Percentiles rank a stretch among this genome's conserved stretches.
Conservation (phyloP, 2,888 invertebrate genomes). For the Brachyptera putata region DNA sequence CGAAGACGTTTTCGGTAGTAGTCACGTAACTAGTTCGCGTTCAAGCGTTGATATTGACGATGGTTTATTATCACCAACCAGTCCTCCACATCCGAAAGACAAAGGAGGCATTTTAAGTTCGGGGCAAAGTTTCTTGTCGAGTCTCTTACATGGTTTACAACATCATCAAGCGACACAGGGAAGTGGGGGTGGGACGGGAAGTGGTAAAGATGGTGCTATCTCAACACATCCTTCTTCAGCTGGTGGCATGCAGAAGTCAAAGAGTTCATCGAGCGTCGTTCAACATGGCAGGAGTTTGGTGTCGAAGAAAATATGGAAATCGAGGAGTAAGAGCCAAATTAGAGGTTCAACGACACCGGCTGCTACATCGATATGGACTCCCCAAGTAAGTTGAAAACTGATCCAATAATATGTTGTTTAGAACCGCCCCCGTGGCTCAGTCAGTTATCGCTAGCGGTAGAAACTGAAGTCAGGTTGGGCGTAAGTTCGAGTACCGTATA, state of each 20-base stretch:
- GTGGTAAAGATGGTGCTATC: conserved; percentile 42
- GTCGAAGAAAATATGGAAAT: conserved; percentile 79
- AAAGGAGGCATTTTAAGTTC: conserved; percentile 46
- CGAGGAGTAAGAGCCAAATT: conserved; percentile 77
- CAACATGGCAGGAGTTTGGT: conserved; percentile 66
- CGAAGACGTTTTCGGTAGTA: conserved; percentile 43
- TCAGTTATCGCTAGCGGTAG: too few species aligned
- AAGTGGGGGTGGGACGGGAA: conserved; percentile 47
- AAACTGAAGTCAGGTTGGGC: too few species aligned
- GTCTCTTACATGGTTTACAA: conserved; percentile 55
- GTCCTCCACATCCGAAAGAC: conserved; percentile 41
- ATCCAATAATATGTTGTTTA: too few species aligned
- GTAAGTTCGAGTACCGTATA: too few species aligned
- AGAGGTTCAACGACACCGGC: conserved; percentile 54
- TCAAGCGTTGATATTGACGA: conserved; percentile 46
- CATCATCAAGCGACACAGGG: conserved; percentile 43
- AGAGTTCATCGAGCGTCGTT: conserved; percentile 82
- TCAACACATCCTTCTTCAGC: conserved; percentile 38
- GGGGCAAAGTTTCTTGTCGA: conserved; percentile 60
- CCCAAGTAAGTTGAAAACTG: conserved; percentile 77
- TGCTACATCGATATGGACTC: conserved; percentile 76
- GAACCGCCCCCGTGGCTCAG: too few species aligned
- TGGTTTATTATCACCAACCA: conserved; percentile 43
- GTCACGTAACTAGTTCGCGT: conserved; percentile 49
- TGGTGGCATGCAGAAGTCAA: conserved; percentile 81